A percentile compares a stretch with the other conserved stretches of the same genome.
phyloP scores from a whole-genome alignment of 2,888 invertebrate species.

The Creontiades dilutus region DNA sequence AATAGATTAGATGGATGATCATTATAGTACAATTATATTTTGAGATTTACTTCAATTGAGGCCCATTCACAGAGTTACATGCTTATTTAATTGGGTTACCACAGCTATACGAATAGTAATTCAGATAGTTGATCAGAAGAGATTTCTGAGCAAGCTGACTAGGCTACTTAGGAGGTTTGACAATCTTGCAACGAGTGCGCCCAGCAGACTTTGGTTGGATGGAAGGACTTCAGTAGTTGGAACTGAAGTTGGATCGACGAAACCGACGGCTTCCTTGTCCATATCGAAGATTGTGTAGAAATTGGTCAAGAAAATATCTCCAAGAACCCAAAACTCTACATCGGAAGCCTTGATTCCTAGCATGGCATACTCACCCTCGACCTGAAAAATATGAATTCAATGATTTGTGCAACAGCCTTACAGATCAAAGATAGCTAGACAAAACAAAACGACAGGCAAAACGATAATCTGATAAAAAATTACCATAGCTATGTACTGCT shows the following conservation, averaged over 20 bases:
- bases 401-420: too few species aligned
- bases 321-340: background rate
- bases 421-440: too few species aligned
- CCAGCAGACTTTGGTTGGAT: background rate
- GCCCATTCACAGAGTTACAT: too few species aligned
- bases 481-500: constrained; percentile 16
- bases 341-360: background rate
- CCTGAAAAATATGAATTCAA: background rate
- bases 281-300: constrained; percentile 10
- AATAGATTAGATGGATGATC: too few species aligned
- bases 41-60: too few species aligned
- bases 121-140: background rate
- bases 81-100: too few species aligned
- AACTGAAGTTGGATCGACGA: background rate
- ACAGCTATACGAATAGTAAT: too few species aligned
- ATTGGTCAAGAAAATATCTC: background rate
- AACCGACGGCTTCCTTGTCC: constrained; percentile 8
- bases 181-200: background rate
- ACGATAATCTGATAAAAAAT: background rate
- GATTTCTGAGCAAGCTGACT: background rate
- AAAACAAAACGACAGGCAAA: too few species aligned
- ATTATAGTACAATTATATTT: too few species aligned
- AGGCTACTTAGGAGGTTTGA: background rate
- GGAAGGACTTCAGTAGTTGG: background rate
- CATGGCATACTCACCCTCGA: background rate